Conservation (phyloP, 2,797 vertebrate species). For the Emydoidea blandingii region DNA sequence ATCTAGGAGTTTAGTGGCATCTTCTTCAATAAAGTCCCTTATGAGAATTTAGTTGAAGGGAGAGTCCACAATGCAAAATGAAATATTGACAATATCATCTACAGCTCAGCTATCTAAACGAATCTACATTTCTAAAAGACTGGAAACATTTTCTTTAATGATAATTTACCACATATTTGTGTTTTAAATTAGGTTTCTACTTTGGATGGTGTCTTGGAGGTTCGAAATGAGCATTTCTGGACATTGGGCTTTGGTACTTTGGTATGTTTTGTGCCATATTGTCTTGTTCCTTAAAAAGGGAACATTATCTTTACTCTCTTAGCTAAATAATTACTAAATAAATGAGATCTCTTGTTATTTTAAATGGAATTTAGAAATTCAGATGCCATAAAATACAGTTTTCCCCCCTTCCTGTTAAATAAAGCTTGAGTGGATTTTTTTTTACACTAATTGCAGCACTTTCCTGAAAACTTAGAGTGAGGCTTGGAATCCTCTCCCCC, state of each 20-base stretch:
- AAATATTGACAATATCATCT: neutral
- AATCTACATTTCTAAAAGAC: neutral
- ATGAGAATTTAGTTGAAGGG: neutral
- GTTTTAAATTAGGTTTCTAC: slow-evolving; percentile 90
- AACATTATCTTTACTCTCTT: neutral
- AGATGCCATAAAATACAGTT: neutral
- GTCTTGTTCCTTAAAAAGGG: neutral
- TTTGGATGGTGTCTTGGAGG: slow-evolving; percentile 96
- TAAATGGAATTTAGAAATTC: neutral
- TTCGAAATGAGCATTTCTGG: slow-evolving; percentile 98
- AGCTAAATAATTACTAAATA: neutral
- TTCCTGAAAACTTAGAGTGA: neutral
- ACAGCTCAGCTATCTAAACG: neutral
- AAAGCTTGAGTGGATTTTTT: neutral
- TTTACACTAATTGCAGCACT: neutral
- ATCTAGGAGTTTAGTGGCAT: neutral
- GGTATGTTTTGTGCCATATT: slow-evolving; percentile 81
- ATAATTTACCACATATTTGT: neutral
- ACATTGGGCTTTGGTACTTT: slow-evolving; percentile 96
- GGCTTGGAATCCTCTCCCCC: no score
- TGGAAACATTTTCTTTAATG: neutral
- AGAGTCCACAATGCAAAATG: neutral
- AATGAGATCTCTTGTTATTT: neutral
- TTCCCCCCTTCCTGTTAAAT: neutral
- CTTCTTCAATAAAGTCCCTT: neutral